Evolutionary conservation across 2,888 invertebrate species (phyloP).

Genomic region (Ormia ochracea): DNA sequence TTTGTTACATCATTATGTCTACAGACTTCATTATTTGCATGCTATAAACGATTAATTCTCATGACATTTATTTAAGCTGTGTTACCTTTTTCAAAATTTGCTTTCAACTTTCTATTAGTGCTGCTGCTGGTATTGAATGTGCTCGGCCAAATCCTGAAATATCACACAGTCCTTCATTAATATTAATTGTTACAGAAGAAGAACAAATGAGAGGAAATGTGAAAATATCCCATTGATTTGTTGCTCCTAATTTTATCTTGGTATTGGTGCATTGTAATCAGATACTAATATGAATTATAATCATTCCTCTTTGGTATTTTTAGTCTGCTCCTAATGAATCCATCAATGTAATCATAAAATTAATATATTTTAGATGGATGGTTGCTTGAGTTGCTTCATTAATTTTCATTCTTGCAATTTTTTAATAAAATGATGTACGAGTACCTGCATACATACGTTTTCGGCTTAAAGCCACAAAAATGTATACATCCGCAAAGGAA

Average conservation of each 20-base stretch:
- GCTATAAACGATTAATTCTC: constrained; percentile 42
- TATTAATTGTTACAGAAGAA: constrained; percentile 18
- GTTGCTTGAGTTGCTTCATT: background rate
- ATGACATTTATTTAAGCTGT: constrained; percentile 34
- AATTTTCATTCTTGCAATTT: background rate
- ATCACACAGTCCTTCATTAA: constrained; percentile 3
- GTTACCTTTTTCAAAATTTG: constrained; percentile 18
- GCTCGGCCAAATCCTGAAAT: constrained; percentile 11
- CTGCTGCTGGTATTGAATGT: constrained; percentile 4
- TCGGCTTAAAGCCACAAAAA: no score
- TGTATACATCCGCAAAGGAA: no score
- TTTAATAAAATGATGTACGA: background rate
- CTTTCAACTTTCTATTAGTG: background rate
- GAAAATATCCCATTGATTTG: background rate
- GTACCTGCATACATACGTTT: no score
- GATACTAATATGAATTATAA: constrained; percentile 47
- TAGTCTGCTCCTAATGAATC: constrained; percentile 38
- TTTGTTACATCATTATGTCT: constrained; percentile 29
- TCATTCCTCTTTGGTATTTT: constrained; percentile 17
- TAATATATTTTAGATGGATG: constrained; percentile 21
- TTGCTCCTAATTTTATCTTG: background rate
- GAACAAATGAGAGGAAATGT: background rate
- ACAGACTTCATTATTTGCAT: constrained; percentile 35
- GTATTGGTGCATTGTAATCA: constrained; percentile 22
- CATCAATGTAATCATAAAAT: constrained; percentile 35